A percentile compares a stretch with the other conserved stretches of the same genome.
Evolutionary conservation across 2,888 invertebrate genomes (phyloP).

Genomic region (Drosophila anomelani): DNA sequence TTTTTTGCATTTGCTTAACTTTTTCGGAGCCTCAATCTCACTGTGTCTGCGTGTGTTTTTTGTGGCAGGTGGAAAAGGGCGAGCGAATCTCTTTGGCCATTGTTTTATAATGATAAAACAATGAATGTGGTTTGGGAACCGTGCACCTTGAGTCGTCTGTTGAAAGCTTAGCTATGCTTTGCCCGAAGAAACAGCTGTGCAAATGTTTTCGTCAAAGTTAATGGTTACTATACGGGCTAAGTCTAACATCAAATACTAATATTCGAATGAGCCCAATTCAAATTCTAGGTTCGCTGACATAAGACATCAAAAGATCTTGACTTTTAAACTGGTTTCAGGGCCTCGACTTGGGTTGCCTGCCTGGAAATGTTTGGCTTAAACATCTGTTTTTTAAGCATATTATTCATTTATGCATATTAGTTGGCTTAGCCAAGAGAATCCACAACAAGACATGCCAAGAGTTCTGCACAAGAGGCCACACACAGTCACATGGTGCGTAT

Average conservation of each 20-base stretch:
- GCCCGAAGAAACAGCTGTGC: constrained; percentile 64
- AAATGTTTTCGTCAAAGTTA: constrained; percentile 41
- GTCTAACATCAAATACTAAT: constrained; percentile 12
- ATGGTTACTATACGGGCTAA: background rate
- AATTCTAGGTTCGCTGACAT: constrained; percentile 39
- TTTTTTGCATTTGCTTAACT: constrained; percentile 74
- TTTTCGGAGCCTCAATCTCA: constrained; percentile 29
- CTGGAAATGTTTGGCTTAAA: constrained; percentile 11
- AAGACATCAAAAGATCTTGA: constrained; percentile 30
- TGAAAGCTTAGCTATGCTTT: constrained; percentile 45
- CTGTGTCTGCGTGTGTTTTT: background rate
- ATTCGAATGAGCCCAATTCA: constrained; percentile 11
- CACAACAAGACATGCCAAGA: background rate
- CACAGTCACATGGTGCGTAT: constrained; percentile 50
- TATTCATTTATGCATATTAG: constrained; percentile 47
- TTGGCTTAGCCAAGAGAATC: constrained; percentile 25
- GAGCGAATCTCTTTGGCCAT: constrained; percentile 58
- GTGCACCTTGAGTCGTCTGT: constrained; percentile 71
- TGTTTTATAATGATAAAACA: constrained; percentile 57
- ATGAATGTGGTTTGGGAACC: constrained; percentile 69
- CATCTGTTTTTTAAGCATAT: constrained; percentile 35
- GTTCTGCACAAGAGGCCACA: constrained; percentile 9
- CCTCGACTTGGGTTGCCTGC: constrained; percentile 8
- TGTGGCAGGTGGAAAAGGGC: constrained; percentile 61
- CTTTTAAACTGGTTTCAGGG: constrained; percentile 36